Evolutionary conservation across 2,888 invertebrate species (phyloP), one percentile per base, ranked within the genome.

Genomic region (Aphidoletes aphidimyza): DNA sequence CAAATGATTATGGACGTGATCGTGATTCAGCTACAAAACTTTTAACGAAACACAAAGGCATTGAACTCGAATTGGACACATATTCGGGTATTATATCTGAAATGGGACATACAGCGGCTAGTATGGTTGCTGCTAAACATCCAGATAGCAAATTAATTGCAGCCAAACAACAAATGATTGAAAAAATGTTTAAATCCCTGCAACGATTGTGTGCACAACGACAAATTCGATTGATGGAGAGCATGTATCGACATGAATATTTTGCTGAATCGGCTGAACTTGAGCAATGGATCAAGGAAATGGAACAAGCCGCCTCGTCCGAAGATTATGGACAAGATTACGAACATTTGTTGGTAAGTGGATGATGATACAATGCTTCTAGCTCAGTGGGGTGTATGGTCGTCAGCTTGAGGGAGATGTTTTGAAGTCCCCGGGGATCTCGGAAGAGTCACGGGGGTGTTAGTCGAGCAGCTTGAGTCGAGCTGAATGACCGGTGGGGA

Each of bases 311-410:
- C 0, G 97, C 98, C 0, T 94, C 95, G 84, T 96, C 95, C 85
- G 97, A 98, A 88, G 98, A 98, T 89, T 98, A 96, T 88, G 98
- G 98, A 0, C 96, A 96, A 89, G 98, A 98, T 89, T 98, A 95
- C 88, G 97, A 97, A 87, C 97, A 97, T 90, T 90, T 97, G 84
- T 89, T 96, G 90, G 94, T 96, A 87, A 88, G 88, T 49, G 34
- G 14, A 47, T 47, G 2, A 17, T 47, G 3, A 47, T 17, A 47
- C 2, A 2, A 47, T 47, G 2, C 17, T 47, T 2, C 2, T 11
- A 47, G 6, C 42, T 9, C 42, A 42, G 86, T 47, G 84, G 78
- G n/a, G n/a, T n/a, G n/a, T n/a, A 42, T 42, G 42, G 42, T 42
- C 6, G 42, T 42, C n/a, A n/a, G n/a, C n/a, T n/a, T n/a, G n/a